Evolutionary conservation across 2,113 vertebrate genomes (phyloP).

Genomic region (Hippolais icterina): DNA sequence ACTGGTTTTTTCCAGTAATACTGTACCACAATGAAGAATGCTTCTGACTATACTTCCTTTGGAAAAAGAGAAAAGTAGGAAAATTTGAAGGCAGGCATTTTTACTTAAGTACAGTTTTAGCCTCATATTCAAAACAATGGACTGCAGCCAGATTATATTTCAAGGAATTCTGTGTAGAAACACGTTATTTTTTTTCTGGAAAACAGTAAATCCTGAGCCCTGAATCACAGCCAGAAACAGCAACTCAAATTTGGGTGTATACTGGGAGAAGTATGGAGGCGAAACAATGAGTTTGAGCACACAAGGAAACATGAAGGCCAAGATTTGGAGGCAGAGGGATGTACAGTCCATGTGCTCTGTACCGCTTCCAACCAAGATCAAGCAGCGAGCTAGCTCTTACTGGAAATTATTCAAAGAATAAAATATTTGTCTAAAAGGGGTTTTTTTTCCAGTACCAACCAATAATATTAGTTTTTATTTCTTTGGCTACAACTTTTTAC

Average conservation of each 20-base stretch:
- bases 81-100: neutral
- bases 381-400: neutral
- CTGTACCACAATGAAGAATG: neutral
- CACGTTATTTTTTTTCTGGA: neutral
- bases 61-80: neutral
- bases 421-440: neutral
- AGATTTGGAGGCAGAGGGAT: neutral
- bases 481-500: neutral
- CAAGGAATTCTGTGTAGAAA: neutral
- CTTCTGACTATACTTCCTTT: neutral
- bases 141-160: neutral
- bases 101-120: neutral
- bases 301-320: neutral
- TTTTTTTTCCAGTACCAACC: neutral
- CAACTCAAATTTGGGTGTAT: neutral
- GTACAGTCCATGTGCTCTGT: accelerated
- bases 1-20: neutral
- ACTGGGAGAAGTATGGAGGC: neutral
- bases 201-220: neutral
- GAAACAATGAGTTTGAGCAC: neutral
- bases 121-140: neutral
- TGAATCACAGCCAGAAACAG: neutral
- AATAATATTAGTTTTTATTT: neutral
- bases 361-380: neutral
- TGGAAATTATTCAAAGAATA: neutral